Percentiles rank a stretch among this genome's conserved stretches.
These are phyloP conservation scores for Lycia hirtaria DNA, from an alignment of 2,888 invertebrate species.

Conservation along the genomic window DNA sequence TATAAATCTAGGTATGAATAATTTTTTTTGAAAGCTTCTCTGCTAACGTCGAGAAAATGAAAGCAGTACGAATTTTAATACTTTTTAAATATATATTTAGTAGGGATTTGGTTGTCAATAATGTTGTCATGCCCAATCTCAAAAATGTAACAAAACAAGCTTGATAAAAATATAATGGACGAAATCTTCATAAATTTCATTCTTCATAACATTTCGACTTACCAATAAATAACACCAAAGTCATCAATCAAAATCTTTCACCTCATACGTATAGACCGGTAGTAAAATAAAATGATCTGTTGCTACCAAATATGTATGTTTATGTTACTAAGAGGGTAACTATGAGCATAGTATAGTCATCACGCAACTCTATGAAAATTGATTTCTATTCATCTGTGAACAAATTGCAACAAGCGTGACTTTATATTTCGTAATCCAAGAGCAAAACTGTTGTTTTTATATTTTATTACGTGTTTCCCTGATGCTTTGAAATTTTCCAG, in stretches of 20 bases:
- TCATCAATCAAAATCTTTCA: constrained; percentile 2
- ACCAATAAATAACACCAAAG: neutral
- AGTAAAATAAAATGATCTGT: constrained; percentile 15
- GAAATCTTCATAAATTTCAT: neutral
- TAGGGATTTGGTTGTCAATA: neutral
- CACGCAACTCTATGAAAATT: constrained; percentile 50
- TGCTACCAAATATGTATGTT: constrained; percentile 23
- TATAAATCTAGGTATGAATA: constrained; percentile 1
- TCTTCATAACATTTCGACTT: neutral
- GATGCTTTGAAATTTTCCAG: neutral
- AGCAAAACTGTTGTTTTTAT: constrained; percentile 24
- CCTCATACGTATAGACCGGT: neutral
- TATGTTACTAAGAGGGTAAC: constrained; percentile 44
- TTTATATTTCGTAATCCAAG: constrained; percentile 47
- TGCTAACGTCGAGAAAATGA: too few species aligned
- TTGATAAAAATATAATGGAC: neutral
- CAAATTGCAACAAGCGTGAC: constrained; percentile 48
- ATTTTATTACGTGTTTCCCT: constrained; percentile 7
- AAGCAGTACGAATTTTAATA: too few species aligned
- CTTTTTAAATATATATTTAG: too few species aligned
- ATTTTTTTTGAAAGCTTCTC: too few species aligned
- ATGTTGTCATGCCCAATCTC: too few species aligned
- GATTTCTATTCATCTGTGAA: constrained; percentile 42
- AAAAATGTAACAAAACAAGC: too few species aligned
- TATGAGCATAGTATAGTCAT: constrained; percentile 42